Evolutionary conservation across 2,113 vertebrate genomes (phyloP).

Genomic region (Trogon melanurus): DNA sequence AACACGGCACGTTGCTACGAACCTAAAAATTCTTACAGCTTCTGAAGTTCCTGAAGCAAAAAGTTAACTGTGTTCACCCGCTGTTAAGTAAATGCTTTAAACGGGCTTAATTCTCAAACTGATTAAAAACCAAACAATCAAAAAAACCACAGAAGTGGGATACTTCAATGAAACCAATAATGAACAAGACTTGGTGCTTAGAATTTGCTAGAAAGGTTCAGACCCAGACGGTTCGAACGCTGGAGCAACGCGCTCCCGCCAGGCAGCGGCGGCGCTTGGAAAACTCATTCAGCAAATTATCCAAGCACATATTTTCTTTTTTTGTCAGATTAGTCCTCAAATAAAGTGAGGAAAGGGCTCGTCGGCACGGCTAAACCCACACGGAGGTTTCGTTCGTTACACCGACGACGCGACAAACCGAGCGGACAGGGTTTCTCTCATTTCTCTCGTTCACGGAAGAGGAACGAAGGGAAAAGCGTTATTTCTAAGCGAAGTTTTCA

Average conservation of each 20-base stretch:
- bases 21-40: background rate
- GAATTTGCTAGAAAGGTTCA: background rate
- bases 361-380: background rate
- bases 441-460: background rate
- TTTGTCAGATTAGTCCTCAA: background rate
- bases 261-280: background rate
- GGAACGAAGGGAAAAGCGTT: background rate
- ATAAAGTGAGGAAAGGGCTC: background rate
- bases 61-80: constrained; percentile 18
- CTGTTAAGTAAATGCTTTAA: background rate
- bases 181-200: background rate
- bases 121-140: background rate
- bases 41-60: background rate
- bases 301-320: background rate
- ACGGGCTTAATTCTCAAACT: background rate
- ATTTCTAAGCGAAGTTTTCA: background rate
- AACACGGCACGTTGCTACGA: background rate
- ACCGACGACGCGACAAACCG: background rate
- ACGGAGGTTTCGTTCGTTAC: background rate
- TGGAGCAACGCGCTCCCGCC: background rate
- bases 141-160: background rate
- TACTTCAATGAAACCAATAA: background rate
- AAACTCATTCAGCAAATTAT: background rate
- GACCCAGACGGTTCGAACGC: background rate
- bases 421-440: background rate